Base-by-base conservation (phyloP, 2,888 invertebrate species). In the Micoletzkya japonica region DNA sequence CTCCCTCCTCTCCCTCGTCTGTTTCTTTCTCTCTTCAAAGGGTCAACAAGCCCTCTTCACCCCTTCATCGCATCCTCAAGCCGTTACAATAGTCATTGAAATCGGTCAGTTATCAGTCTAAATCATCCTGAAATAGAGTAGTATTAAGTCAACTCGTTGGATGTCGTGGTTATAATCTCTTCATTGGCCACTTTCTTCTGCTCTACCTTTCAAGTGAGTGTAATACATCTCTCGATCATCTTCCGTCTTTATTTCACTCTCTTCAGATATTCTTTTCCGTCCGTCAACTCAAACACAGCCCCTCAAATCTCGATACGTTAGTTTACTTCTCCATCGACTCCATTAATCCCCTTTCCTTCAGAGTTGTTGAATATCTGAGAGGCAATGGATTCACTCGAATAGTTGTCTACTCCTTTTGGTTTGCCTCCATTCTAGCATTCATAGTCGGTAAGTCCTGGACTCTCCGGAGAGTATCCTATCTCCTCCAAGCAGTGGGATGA, bases 391-490 rank as follows among this genome's bases (percentile, higher is more conserved):
- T 76, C 49, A 57, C 73, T 4, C 68, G 77, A 56, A 72, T 75
- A 30, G 69, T 77, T 1, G 70, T 74, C n/a, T 74, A 74, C 64
- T 75, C 75, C 30, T 76, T 77, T 49, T 77, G 76, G 76, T 73
- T 77, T 58, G 70, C 63, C 14, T 73, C 76, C 0, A 69, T 77
- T 7, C 34, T 76, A 7, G 28, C 71, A 10, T 77, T 76, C 52
- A 73, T 71, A 0, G 58, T 70, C 17, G 72, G 75, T 75, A 58
- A 56, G 61, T 39, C 10, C 10, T 57, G 32, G 34, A 67, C 32
- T 30, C 4, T 10, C 34, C 58, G 28, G 44, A 36, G 59, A 60
- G 26, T 28, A 26, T 39, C 44, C 50, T 14, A 50, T 63, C 54
- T 26, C 30, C 26, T 26, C 54, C 3, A 54, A 28, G 26, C 4